Percentiles rank a stretch among this genome's conserved stretches.
phyloP scores from a whole-genome alignment of 2,113 vertebrate genomes.

The Camelus bactrianus region DNA sequence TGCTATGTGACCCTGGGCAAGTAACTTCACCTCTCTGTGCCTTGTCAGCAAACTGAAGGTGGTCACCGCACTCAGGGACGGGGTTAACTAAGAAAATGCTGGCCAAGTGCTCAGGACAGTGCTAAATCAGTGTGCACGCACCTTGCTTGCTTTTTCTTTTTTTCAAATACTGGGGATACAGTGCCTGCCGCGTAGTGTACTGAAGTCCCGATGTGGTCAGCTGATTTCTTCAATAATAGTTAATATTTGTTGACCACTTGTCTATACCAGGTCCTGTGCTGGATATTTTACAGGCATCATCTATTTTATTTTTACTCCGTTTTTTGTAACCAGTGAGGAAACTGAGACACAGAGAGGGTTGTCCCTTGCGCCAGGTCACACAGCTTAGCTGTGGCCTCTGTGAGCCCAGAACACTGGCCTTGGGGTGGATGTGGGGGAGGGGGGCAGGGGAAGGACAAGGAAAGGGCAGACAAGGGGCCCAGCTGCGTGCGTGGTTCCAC shows the following conservation, averaged over 20 bases:
- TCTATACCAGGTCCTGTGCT: background rate
- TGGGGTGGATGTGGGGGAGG: background rate
- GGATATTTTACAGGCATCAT: background rate
- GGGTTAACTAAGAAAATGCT: background rate
- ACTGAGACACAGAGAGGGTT: background rate
- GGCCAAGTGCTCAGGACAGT: accelerated
- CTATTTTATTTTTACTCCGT: background rate
- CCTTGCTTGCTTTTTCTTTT: background rate
- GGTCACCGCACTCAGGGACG: too few species aligned
- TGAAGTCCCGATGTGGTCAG: background rate
- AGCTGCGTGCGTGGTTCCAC: background rate
- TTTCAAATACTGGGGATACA: background rate
- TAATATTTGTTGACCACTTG: background rate
- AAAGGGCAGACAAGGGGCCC: background rate
- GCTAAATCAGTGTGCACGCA: background rate
- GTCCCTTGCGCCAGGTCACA: background rate
- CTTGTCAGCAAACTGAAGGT: background rate
- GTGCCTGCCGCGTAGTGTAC: background rate
- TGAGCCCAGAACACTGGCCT: background rate
- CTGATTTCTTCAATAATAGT: background rate
- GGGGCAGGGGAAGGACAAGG: background rate
- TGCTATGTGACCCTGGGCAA: background rate
- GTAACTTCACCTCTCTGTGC: background rate
- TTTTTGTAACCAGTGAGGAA: background rate
- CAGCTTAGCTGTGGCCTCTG: background rate